Percentiles rank a stretch among this genome's conserved stretches.
Conservation (phyloP, 2,113 vertebrate genomes). For the Eretmochelys imbricata region DNA sequence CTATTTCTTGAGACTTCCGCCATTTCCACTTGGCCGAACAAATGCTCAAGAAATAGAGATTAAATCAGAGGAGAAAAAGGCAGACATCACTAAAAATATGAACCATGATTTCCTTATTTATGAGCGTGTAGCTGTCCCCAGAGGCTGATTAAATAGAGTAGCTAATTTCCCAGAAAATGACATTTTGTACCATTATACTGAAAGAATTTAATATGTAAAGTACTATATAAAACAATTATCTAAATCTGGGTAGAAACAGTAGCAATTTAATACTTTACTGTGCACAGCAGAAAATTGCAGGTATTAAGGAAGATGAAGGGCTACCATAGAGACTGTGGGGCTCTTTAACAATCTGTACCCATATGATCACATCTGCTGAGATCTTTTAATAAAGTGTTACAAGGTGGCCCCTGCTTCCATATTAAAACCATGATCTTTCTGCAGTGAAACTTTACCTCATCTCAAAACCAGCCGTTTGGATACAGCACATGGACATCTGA, state of each 20-base stretch:
- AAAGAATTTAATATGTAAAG: background rate
- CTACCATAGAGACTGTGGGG: background rate
- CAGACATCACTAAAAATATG: background rate
- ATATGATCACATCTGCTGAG: background rate
- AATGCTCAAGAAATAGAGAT: background rate
- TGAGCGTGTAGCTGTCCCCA: background rate
- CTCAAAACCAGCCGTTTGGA: background rate
- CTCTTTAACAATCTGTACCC: fast-evolving
- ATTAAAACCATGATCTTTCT: background rate
- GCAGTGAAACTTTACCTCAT: background rate
- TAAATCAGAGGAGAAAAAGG: background rate
- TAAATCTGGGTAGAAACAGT: background rate
- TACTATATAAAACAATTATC: background rate
- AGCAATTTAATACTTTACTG: background rate
- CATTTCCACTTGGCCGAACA: background rate
- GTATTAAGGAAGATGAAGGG: background rate
- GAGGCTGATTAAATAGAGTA: background rate
- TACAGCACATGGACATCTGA: background rate
- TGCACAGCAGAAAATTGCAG: background rate
- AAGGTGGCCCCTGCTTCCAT: background rate
- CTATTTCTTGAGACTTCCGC: background rate
- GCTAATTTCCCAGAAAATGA: background rate
- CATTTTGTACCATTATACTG: background rate
- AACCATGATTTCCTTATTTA: background rate
- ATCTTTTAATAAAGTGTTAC: background rate